These are phyloP conservation scores for Pollenia griseotomentosa DNA, from an alignment of 2,888 invertebrate genomes.

Conservation along the genomic window DNA sequence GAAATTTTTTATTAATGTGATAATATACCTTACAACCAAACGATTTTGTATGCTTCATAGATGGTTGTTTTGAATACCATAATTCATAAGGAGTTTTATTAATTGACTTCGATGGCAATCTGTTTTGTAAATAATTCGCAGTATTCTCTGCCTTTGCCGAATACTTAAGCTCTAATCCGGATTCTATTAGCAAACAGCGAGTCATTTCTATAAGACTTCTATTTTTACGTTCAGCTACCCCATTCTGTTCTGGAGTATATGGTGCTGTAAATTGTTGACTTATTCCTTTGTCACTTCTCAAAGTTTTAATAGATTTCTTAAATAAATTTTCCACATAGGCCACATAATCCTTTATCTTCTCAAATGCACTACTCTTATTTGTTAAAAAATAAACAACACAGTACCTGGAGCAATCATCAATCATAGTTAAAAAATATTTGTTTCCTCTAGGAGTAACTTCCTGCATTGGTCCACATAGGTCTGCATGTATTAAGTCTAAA, in stretches of 20 bases:
- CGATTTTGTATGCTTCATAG: conserved; percentile 16
- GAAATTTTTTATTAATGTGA: conserved; percentile 12
- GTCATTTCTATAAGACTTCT: not conserved
- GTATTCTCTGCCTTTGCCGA: conserved; percentile 71
- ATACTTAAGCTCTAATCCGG: no score
- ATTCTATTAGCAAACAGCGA: not conserved
- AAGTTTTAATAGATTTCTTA: not conserved
- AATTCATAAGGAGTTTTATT: no score
- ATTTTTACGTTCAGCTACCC: no score
- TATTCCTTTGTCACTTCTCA: not conserved
- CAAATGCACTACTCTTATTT: not conserved
- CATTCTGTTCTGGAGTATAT: no score
- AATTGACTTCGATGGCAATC: not conserved
- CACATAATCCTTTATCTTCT: not conserved
- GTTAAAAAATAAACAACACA: conserved; percentile 27
- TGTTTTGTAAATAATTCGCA: conserved; percentile 46
- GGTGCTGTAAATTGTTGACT: no score
- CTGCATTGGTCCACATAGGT: conserved; percentile 41
- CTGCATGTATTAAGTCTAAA: conserved; percentile 6
- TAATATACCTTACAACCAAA: conserved; percentile 17
- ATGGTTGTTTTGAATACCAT: not conserved
- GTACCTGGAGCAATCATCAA: conserved; percentile 38
- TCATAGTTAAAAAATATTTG: conserved; percentile 28
- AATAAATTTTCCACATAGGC: conserved; percentile 28
- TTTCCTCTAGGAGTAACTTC: conserved; percentile 14